A percentile compares a stretch with the other conserved stretches of the same genome.
phyloP scores from a whole-genome alignment of 2,888 invertebrate species.

The Leucophenga montana region DNA sequence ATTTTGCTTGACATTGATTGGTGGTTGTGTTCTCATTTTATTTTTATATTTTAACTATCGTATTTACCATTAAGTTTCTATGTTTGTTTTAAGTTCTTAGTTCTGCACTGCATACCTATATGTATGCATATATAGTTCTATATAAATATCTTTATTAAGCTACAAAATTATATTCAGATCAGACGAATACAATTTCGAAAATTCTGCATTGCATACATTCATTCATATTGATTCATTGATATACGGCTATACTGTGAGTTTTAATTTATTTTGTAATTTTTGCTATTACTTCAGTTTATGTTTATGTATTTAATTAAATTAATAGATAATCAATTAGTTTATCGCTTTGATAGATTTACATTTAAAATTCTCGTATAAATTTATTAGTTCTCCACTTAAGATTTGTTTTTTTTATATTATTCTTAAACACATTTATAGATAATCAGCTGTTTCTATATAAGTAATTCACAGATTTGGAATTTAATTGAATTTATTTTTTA shows the following conservation, averaged over 20 bases:
- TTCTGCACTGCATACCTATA: conserved; percentile 40
- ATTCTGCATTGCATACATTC: background rate
- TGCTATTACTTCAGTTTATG: conserved; percentile 22
- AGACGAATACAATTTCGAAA: conserved; percentile 46
- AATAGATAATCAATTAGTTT: conserved; percentile 11
- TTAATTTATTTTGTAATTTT: conserved; percentile 26
- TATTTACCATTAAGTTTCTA: conserved; percentile 37
- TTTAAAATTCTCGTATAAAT: conserved; percentile 31
- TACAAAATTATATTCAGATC: conserved; percentile 56
- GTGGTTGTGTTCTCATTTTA: conserved; percentile 69
- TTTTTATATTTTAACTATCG: conserved; percentile 35
- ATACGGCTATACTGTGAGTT: conserved; percentile 15
- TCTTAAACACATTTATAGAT: background rate
- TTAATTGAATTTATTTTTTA: conserved; percentile 3
- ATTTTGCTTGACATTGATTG: conserved; percentile 64
- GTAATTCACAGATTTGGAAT: background rate
- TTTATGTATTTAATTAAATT: conserved; percentile 31
- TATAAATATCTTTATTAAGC: conserved; percentile 60
- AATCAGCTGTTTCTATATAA: background rate
- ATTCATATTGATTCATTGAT: conserved; percentile 1
- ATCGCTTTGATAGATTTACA: conserved; percentile 29
- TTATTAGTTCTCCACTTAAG: background rate
- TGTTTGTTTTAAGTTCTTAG: conserved; percentile 39
- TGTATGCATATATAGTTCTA: conserved; percentile 54
- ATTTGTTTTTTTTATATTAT: background rate